These are phyloP conservation scores for Coelinius sp. DNA, from an alignment of 2,888 invertebrate species.

Conservation along the genomic window DNA sequence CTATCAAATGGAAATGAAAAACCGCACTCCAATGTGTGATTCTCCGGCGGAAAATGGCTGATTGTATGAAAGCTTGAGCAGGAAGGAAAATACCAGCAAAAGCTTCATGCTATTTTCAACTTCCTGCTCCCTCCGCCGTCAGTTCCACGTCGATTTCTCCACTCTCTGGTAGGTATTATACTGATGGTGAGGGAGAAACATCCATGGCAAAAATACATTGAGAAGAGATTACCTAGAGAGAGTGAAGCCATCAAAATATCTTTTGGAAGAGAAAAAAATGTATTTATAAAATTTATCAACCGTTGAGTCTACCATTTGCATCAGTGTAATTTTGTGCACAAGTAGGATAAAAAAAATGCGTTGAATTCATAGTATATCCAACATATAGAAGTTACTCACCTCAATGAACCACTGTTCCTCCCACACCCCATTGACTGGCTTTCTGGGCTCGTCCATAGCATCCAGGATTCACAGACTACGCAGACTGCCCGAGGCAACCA, in stretches of 20 bases:
- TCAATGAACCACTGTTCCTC: constrained; percentile 51
- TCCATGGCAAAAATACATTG: background rate
- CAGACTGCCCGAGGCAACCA: constrained; percentile 30
- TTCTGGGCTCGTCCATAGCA: constrained; percentile 51
- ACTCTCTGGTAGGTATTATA: background rate
- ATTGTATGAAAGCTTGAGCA: constrained; percentile 11
- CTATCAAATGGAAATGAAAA: background rate
- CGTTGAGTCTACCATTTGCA: too few relatives aligned
- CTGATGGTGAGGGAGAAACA: background rate
- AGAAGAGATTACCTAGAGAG: too few relatives aligned
- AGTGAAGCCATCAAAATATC: too few relatives aligned
- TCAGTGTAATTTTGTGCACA: too few relatives aligned
- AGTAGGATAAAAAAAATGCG: too few relatives aligned
- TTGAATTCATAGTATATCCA: background rate
- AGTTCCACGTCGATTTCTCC: background rate
- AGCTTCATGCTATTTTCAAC: constrained; percentile 4
- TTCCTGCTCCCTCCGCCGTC: background rate
- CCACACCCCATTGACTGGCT: constrained; percentile 49
- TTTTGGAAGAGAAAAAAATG: too few relatives aligned
- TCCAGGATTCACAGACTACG: constrained; percentile 28
- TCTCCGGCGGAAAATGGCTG: background rate
- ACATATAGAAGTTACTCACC: constrained; percentile 50
- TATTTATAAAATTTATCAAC: background rate
- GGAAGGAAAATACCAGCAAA: background rate
- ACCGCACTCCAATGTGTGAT: background rate